Conservation (phyloP, 2,888 invertebrate species). For the Pseudococcus viburni region DNA sequence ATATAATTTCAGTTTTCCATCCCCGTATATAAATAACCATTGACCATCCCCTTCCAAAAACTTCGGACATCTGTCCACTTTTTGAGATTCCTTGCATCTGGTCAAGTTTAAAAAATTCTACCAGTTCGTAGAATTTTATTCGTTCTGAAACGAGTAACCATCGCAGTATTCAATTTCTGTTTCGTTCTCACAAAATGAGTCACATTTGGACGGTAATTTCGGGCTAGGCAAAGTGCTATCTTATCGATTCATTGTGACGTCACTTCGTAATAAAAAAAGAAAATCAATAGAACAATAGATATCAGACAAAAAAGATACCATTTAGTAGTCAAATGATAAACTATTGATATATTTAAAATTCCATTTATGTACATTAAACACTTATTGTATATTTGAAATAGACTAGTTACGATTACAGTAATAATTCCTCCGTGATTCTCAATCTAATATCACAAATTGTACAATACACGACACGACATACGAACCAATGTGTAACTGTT, state of each 20-base stretch:
- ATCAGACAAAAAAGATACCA: neutral
- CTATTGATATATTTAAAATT: constrained; percentile 54
- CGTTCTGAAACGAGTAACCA: no score
- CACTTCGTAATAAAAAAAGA: neutral
- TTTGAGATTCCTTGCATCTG: no score
- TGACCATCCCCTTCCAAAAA: no score
- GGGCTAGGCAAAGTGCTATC: neutral
- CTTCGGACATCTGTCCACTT: no score
- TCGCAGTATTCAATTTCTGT: neutral
- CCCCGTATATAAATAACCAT: no score
- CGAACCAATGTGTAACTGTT: constrained; percentile 28
- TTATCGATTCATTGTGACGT: neutral
- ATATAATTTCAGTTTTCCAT: no score
- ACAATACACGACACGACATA: constrained; percentile 15
- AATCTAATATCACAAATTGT: constrained; percentile 50
- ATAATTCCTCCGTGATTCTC: constrained; percentile 48
- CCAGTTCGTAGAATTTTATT: no score
- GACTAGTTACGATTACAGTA: constrained; percentile 54
- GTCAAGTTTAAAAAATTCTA: no score
- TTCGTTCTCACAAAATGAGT: neutral
- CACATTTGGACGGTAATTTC: neutral
- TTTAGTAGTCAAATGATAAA: neutral
- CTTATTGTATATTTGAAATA: constrained; percentile 21
- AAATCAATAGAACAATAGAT: neutral
- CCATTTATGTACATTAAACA: constrained; percentile 37